Conservation (phyloP, 2,113 vertebrate genomes). For the Nothobranchius furzeri region DNA sequence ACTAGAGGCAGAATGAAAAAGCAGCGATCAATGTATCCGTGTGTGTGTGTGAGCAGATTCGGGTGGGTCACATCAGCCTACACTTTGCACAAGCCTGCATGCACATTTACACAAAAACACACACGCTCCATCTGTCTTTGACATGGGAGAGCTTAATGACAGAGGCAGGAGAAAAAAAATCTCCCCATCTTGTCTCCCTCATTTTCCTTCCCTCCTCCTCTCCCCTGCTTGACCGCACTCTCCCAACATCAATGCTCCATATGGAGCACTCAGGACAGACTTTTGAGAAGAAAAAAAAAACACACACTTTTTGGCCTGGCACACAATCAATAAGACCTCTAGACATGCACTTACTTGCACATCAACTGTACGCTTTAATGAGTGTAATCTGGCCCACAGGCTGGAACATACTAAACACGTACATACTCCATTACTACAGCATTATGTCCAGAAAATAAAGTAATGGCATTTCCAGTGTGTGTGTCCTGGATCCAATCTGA, state of each 20-base stretch:
- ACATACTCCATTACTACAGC: conserved; percentile 28
- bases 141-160: conserved; percentile 82
- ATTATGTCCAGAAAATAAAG: conserved; percentile 29
- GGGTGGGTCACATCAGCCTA: conserved; percentile 65
- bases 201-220: conserved; percentile 46
- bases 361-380: conserved; percentile 38
- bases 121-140: conserved; percentile 76
- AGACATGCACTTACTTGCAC: conserved; percentile 43
- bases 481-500: conserved; percentile 3
- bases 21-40: conserved; percentile 47
- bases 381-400: conserved; percentile 38
- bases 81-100: conserved; percentile 43
- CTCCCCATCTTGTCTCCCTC: conserved; percentile 34
- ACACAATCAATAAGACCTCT: conserved; percentile 68
- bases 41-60: conserved; percentile 17
- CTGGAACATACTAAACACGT: conserved; percentile 46
- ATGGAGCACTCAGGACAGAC: conserved; percentile 66
- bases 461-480: conserved; percentile 53
- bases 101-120: conserved; percentile 45
- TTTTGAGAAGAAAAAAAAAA: conserved; percentile 29
- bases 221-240: conserved; percentile 66
- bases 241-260: conserved; percentile 76
- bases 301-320: conserved; percentile 53
- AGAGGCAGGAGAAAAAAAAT: conserved; percentile 73
- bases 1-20: conserved; percentile 59